Conservation (phyloP, 1,140 invertebrate species). For the Trichoplusia ni region DNA sequence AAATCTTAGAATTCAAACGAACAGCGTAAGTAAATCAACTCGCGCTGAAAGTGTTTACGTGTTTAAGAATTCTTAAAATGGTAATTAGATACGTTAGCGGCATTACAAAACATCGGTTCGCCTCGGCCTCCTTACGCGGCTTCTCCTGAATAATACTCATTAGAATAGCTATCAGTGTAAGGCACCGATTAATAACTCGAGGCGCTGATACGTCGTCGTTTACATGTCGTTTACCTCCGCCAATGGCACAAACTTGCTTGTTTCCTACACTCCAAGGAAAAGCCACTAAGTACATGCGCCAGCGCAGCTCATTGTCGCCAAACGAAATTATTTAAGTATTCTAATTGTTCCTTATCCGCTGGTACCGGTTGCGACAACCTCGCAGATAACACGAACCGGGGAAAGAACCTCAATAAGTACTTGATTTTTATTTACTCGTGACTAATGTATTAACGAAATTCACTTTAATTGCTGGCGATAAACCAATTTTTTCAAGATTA, state of each 20-base stretch:
- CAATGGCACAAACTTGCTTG: conserved; percentile 38
- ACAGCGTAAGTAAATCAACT: conserved; percentile 17
- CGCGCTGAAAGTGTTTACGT: conserved; percentile 22
- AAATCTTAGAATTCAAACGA: conserved; percentile 24
- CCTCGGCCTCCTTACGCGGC: conserved; percentile 72
- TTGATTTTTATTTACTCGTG: conserved; percentile 36
- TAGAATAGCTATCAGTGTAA: conserved; percentile 78
- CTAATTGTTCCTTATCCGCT: conserved; percentile 60
- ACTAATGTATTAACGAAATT: neutral
- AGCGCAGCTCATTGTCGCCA: conserved; percentile 44
- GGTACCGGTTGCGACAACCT: conserved; percentile 52
- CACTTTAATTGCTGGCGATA: conserved; percentile 1
- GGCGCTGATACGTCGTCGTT: conserved; percentile 64
- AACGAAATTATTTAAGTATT: conserved; percentile 62
- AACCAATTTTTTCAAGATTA: conserved; percentile 1
- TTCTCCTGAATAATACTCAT: conserved; percentile 68
- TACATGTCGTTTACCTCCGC: conserved; percentile 77
- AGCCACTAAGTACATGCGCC: conserved; percentile 31
- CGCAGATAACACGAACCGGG: conserved; percentile 42
- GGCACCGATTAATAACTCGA: conserved; percentile 74
- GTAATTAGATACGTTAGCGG: conserved; percentile 34
- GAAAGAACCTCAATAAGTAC: conserved; percentile 33
- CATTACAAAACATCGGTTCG: conserved; percentile 47
- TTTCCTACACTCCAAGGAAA: conserved; percentile 59
- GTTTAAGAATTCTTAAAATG: conserved; percentile 36